Percentiles rank a stretch among this genome's conserved stretches.
These are phyloP conservation scores for Decapterus maruadsi DNA, from an alignment of 2,797 vertebrate species.

Conservation along the genomic window DNA sequence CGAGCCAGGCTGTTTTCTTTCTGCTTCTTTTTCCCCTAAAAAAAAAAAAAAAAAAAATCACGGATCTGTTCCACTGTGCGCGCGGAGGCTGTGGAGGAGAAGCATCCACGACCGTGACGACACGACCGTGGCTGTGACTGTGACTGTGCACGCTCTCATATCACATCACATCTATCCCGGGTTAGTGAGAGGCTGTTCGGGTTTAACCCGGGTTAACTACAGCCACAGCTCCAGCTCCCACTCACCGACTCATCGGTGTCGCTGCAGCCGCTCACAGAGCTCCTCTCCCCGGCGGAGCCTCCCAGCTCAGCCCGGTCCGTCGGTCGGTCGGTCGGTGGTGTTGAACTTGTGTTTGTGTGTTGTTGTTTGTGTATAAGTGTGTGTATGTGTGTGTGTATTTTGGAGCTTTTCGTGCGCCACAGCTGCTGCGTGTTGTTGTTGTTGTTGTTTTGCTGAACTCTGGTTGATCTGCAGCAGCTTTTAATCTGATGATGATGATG, in stretches of 20 bases:
- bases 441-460: slow-evolving; percentile 21
- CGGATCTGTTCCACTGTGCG: slow-evolving; percentile 15
- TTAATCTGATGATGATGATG: slow-evolving; percentile 9
- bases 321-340: background rate
- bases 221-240: no score
- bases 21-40: background rate
- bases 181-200: background rate
- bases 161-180: background rate
- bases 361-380: slow-evolving; percentile 12
- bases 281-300: background rate
- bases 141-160: background rate
- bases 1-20: background rate
- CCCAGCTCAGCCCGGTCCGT: background rate
- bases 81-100: background rate
- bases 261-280: slow-evolving; percentile 10
- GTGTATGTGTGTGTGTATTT: background rate
- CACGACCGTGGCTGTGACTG: background rate
- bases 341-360: slow-evolving; percentile 33
- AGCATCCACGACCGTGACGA: slow-evolving; percentile 27
- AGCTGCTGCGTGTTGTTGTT: slow-evolving; percentile 23
- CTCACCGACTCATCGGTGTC: background rate
- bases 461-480: background rate
- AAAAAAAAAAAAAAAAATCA: background rate
- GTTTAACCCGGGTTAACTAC: background rate
- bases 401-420: slow-evolving; percentile 25